A percentile compares a stretch with the other conserved stretches of the same genome.
Evolutionary conservation across 2,797 vertebrate genomes (phyloP).

Genomic region (Aotus griseimembra): DNA sequence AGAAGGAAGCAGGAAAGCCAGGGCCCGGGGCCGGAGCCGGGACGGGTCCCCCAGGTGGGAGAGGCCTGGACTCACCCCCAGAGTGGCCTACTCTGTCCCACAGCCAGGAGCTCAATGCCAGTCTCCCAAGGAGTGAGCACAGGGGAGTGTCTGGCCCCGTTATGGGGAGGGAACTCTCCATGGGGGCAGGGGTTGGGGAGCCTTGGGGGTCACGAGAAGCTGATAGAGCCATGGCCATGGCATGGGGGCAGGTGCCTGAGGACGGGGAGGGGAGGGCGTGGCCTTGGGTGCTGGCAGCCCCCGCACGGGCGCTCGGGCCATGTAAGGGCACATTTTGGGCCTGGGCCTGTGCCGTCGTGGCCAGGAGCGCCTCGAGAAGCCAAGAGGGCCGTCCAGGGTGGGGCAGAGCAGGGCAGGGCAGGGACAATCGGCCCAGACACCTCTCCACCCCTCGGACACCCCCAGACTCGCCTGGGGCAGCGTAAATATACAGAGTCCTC

Average conservation of each 20-base stretch:
- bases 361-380: background rate
- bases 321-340: background rate
- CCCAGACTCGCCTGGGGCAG: background rate
- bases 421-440: too few relatives aligned
- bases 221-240: too few relatives aligned
- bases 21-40: background rate
- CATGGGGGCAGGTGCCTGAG: background rate
- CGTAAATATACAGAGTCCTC: rapidly evolving
- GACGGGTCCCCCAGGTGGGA: background rate
- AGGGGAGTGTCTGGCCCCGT: background rate
- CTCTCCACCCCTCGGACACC: background rate
- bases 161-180: background rate
- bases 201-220: background rate
- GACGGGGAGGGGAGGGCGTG: background rate
- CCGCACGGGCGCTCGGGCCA: background rate
- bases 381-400: background rate
- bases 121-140: background rate
- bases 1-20: background rate
- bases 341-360: background rate
- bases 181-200: background rate
- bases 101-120: background rate
- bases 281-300: background rate
- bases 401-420: too few relatives aligned
- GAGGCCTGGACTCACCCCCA: background rate
- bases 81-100: background rate